Base-by-base conservation (phyloP, 2,888 invertebrate genomes). In the Papilio protenor region DNA sequence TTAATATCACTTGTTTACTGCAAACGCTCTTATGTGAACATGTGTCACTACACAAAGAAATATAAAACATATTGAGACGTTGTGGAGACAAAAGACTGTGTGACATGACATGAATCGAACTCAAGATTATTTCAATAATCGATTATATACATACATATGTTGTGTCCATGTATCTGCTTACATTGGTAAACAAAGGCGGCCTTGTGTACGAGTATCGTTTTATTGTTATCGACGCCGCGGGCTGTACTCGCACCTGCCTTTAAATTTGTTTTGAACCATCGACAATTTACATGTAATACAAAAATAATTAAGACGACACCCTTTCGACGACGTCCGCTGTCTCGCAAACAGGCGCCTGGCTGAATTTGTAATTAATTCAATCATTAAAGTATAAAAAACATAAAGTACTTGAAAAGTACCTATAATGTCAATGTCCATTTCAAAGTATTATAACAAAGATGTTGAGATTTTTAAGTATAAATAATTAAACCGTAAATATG, bases 181-280 rank as follows among this genome's bases (percentile, higher is more conserved):
- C 90, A 85, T 87, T 87, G 88, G 91, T 94, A 92, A 92, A 92
- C 92, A 93, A 91, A 90, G 89, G 85, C 90, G 93, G 83, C 94
- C 94, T 94, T 94, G 93, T 83, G 80, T 70, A 80, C 82, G 81
- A 81, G 91, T 93, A 88, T 94, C 93, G 86, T 88, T 91, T 94
- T 92, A 91, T 91, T 90, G 88, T 88, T 86, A 87, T 90, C 91
- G 91, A 84, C 82, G 86, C 86, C 91, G 92, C 86, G 92, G 91
- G 91, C 92, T 88, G 87, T 85, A 79, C 83, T 76, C 79, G 81
- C 78, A 80, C 40, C 47, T 80, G 75, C 49, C 64, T 85, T 80
- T 80, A 76, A 82, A 85, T 84, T 40, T 86, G 80, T 61, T 76
- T 76, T 49, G 57, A 10, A 33, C 27, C 59, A 61, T 47, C 23